Evolutionary conservation across 2,888 invertebrate species (phyloP), one percentile per base, ranked within the genome.

Genomic region (Pycnomerus fuliginosus): DNA sequence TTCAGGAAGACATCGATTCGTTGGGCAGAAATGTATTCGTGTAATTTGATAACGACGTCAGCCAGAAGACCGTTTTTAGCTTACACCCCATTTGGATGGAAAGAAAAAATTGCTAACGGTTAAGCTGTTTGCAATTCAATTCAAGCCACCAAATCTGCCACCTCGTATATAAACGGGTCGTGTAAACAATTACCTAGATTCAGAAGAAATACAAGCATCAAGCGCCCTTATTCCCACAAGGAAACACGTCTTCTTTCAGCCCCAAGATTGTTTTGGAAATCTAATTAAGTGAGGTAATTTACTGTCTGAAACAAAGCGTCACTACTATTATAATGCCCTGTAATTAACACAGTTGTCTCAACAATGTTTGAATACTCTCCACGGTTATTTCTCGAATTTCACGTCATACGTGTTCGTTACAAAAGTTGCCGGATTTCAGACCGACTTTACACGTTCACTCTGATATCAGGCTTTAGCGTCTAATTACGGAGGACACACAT

Each of bases 261-360:
- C 4, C 5, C 2, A 36, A 38, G 47, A 47, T 42, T 47, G 47
- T 42, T 47, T n/a, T 38, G 45, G 29, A 46, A 46, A 46, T 46
- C 46, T 46, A 46, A 46, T 46, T 46, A 46, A 46, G 30, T 46
- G 41, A 25, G 23, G 44, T 44, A 39, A 44, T 39, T 44, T 28
- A 44, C 33, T 33, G 38, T 46, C 37, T 46, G 32, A 32, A 46
- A 46, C 46, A 46, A 46, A 46, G 41, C 41, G 13, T 27, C 37
- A 37, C 35, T 36, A 8, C 25, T 8, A 23, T 30, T 22, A 46
- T 41, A 35, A 37, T 32, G 22, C 36, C 36, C 28, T 40, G 40
- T 41, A 41, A 46, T 46, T 41, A 46, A 41, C 46, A 41, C 46
- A 36, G 16, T 24, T 22, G 33, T 38, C 32, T 38, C 20, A 10